Percentiles rank a stretch among this genome's conserved stretches.
These are phyloP conservation scores for Octodonta nipae DNA, from an alignment of 2,888 invertebrate genomes.

Conservation along the genomic window DNA sequence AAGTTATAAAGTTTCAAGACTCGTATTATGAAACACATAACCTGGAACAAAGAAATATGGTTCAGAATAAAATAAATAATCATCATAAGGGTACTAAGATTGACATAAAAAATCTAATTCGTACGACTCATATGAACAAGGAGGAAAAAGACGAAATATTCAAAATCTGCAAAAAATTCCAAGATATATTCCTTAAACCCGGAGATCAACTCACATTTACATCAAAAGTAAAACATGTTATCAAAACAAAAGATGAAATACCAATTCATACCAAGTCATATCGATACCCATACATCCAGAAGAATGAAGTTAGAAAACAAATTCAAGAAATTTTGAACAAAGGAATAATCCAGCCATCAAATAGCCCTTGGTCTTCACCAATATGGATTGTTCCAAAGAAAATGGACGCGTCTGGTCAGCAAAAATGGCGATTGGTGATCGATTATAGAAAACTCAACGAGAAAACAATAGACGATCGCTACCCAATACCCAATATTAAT, in stretches of 20 bases:
- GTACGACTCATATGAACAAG: slow-evolving; percentile 4
- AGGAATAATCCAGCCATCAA: slow-evolving; percentile 7
- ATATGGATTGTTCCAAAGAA: slow-evolving; percentile 11
- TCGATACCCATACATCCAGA: slow-evolving; percentile 4
- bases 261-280: slow-evolving; percentile 6
- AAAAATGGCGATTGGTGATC: slow-evolving; percentile 7
- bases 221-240: slow-evolving; percentile 8
- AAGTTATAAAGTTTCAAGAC: too few relatives aligned
- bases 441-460: slow-evolving; percentile 6
- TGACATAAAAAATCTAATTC: slow-evolving; percentile 1
- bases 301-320: slow-evolving; percentile 6
- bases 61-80: too few relatives aligned
- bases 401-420: slow-evolving; percentile 8
- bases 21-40: background rate
- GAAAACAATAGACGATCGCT: slow-evolving; percentile 7
- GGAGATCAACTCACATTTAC: slow-evolving; percentile 7
- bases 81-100: too few relatives aligned
- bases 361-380: slow-evolving; percentile 9
- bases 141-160: slow-evolving; percentile 4
- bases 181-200: slow-evolving; percentile 6
- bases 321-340: slow-evolving; percentile 6
- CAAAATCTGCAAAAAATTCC: slow-evolving; percentile 3
- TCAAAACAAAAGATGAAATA: slow-evolving; percentile 8
- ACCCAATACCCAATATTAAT: slow-evolving; percentile 6
- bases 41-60: too few relatives aligned